These are phyloP conservation scores for Aphyosemion australe DNA, from an alignment of 2,113 vertebrate species.

Conservation along the genomic window DNA sequence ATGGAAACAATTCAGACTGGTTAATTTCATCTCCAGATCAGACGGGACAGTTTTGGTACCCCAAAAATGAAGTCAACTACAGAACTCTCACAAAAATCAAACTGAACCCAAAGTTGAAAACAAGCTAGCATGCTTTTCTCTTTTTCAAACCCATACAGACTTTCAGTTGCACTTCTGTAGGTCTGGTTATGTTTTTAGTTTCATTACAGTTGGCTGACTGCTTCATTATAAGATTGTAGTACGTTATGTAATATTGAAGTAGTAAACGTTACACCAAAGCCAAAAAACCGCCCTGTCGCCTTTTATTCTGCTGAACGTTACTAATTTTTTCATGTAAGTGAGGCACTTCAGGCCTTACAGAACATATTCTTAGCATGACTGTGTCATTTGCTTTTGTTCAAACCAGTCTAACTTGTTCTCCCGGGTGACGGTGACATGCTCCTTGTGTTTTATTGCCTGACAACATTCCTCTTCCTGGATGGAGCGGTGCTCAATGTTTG, in stretches of 20 bases:
- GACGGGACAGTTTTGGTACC: too few relatives aligned
- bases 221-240: not conserved
- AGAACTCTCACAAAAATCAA: too few relatives aligned
- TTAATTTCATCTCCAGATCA: too few relatives aligned
- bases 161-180: too few relatives aligned
- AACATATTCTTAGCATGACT: not conserved
- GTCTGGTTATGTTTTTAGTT: not conserved
- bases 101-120: too few relatives aligned
- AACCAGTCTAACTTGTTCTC: slow-evolving; percentile 37
- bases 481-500: too few relatives aligned
- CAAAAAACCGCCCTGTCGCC: not conserved
- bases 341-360: not conserved
- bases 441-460: not conserved
- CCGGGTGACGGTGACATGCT: not conserved
- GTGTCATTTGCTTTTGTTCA: not conserved
- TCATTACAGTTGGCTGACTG: slow-evolving; percentile 11
- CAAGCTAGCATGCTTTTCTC: too few relatives aligned
- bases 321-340: not conserved
- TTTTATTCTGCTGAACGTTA: not conserved
- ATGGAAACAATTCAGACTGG: too few relatives aligned
- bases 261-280: not conserved
- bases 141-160: too few relatives aligned
- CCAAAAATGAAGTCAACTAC: too few relatives aligned
- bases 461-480: not conserved
- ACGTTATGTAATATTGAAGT: not conserved